Base-by-base conservation (phyloP, 2,888 invertebrate species). In the Ophion ellenae region DNA sequence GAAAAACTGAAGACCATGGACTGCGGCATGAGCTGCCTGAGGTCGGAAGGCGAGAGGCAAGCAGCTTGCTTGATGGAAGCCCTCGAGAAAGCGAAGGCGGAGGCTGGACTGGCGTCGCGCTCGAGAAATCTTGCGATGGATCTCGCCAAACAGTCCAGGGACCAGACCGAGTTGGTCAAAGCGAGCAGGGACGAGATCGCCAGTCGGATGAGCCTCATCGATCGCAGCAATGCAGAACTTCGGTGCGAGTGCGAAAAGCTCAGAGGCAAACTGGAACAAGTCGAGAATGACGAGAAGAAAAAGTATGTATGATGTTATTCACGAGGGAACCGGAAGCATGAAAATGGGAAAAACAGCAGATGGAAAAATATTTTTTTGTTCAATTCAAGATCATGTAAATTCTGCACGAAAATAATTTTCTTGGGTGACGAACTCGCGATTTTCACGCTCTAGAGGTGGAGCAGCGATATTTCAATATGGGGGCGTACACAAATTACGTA, bases 191-290 rank as follows among this genome's bases (percentile, higher is more conserved):
- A 90, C 67, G 87, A 90, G 67, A 79, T 88, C 6, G 73, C 86
- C 59, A 81, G 79, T n/a, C 86, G 90, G 64, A 85, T 90, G 9
- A 84, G 82, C 17, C 78, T 87, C 36, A 75, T 90, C 28, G 69
- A 85, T 64, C 73, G 63, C 4, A 81, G 86, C 36, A 90, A 89
- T 64, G 81, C 76, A n/a, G 79, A 85, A 76, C 77, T 92, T 10
- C 82, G 73, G 63, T 85, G 87, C 61, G 90, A 92, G 77, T 89
- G 89, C 45, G 87, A 91, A n/a, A 79, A 87, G 32, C 85, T 91
- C 64, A 88, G 83, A 61, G 83, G 66, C 32, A 90, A 90, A 81
- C 84, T 91, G 47, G 79, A 87, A 71, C 79, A 74, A 32, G 74
- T 88, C n/a, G 84, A 87, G 20, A 89, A 90, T 17, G 87, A 83